Evolutionary conservation across 23 tunicate species (phyloP), one percentile per base, ranked within the genome.

Genomic region (Botrylloides violaceus): DNA sequence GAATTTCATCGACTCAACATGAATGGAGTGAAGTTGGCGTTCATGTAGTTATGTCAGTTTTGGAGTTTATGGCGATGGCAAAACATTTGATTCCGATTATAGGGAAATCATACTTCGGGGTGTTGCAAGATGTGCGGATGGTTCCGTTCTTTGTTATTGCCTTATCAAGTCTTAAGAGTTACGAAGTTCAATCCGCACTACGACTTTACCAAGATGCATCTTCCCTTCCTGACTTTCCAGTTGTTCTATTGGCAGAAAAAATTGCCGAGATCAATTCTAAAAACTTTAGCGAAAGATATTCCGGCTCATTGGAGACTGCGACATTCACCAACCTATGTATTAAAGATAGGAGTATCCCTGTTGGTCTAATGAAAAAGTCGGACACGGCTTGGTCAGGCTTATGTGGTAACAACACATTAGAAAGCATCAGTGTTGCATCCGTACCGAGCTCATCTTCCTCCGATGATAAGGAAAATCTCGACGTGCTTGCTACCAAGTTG

Each of bases 381-480:
- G 74, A 68, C 37, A 23, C 22, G 6, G 56, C 74, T 38, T 68
- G 74, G 74, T 1, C 1, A 32, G 58, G 37, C 37, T n/a, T 68
- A 0, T 2, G 37, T 19, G 49, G 32, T 20, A 43, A 35, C 12
- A 38, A 43, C 37, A 56, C 37, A 4, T 36, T 68, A 23, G 74
- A 68, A 39, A 68, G 1, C 0, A 24, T 68, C 4, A 68, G 74
- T 25, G 58, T 68, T 6, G 58, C 58, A 5, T 68, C 74, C 37
- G 57, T 47, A 29, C 34, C 80, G 32, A 77, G 64, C 48, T 62
- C 50, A 47, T 53, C 81, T 4, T 36, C 66, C 18, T 25, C 32
- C 58, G 91, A 61, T 12, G 83, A 84, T 58, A 84, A 84, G 58
- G 92, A 84, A 78, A 78, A 84, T 50, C 70, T 84, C 32, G 66